Evolutionary conservation across 2,113 vertebrate species (phyloP), one percentile per base, ranked within the genome.

Genomic region (Esox niger): DNA sequence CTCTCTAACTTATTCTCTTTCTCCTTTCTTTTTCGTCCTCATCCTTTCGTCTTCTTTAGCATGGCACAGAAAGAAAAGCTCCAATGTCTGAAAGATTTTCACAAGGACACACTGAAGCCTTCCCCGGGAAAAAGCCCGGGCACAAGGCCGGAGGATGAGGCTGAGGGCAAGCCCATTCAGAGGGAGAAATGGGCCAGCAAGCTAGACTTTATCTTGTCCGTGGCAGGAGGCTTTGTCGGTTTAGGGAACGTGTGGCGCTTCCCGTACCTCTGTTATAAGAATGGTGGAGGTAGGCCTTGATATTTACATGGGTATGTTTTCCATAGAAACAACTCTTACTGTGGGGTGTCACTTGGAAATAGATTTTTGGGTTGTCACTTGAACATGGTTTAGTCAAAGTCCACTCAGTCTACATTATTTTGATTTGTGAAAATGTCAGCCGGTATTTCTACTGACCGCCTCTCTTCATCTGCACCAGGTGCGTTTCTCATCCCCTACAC

Each of bases 201-300:
- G 91, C 94, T 99, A 64, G 97, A 98, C 91, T 98, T 99, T 82
- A 88, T 99, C 89, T 92, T 99, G 46, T 99, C 97, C 0, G 97
- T 99, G 85, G 97, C 97, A 0, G 97, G 97, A 0, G 97, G 97
- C 73, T 98, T 99, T 17, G 96, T 99, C 2, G 97, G 97, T 43
- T 93, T 98, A 76, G 97, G 97, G 82, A 99, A 98, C 0, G 95
- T 99, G 62, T 99, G 97, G 97, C 92, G 97, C 8, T 99, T 99
- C 68, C 97, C 97, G 6, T 98, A 98, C 88, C 97, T 99, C 93
- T 99, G 97, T 94, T 99, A 99, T 87, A 99, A 99, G 77, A 99
- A 99, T 9, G 97, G 97, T 81, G 97, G 97, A 93, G 97, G 97
- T 98, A 74, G 90, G 91, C 31, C 49, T 11, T 38, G 30, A 38